A percentile compares a stretch with the other conserved stretches of the same genome.
Evolutionary conservation across 2,888 invertebrate species (phyloP).

Genomic region (Chirona hameri): DNA sequence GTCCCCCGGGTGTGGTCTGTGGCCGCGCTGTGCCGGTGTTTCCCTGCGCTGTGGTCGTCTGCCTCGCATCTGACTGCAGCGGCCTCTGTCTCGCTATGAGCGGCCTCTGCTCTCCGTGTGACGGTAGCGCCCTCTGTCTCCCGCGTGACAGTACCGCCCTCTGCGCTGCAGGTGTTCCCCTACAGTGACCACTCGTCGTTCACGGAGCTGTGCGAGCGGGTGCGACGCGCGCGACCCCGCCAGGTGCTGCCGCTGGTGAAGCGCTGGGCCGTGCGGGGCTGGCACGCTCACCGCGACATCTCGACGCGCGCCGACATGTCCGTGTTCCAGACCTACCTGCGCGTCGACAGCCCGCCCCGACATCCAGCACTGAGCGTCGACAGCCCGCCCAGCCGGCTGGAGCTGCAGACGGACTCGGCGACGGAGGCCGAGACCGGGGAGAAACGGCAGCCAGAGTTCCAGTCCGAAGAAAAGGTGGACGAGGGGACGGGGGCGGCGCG

Average conservation of each 20-base stretch:
- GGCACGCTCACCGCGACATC: background rate
- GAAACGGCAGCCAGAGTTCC: too few relatives aligned
- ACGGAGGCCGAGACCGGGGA: background rate
- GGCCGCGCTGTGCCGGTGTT: too few relatives aligned
- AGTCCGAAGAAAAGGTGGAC: background rate
- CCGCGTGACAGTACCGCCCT: too few relatives aligned
- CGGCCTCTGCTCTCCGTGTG: too few relatives aligned
- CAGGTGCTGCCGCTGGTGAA: slow-evolving; percentile 6
- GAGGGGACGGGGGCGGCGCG: background rate
- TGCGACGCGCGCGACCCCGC: background rate
- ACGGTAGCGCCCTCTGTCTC: too few relatives aligned
- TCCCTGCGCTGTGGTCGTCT: too few relatives aligned
- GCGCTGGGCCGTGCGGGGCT: background rate
- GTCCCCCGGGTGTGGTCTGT: too few relatives aligned
- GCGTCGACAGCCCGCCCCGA: too few relatives aligned
- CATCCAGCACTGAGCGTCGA: too few relatives aligned
- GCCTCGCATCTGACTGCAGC: too few relatives aligned
- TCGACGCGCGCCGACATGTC: background rate
- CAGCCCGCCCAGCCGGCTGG: background rate
- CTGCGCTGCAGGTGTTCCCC: slow-evolving; percentile 1
- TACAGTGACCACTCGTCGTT: slow-evolving; percentile 14
- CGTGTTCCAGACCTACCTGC: slow-evolving; percentile 9
- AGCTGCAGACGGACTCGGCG: background rate
- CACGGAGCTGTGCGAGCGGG: background rate
- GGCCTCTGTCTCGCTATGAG: too few relatives aligned